Conservation (phyloP, 2,797 vertebrate species). For the Aphelocoma californica region DNA sequence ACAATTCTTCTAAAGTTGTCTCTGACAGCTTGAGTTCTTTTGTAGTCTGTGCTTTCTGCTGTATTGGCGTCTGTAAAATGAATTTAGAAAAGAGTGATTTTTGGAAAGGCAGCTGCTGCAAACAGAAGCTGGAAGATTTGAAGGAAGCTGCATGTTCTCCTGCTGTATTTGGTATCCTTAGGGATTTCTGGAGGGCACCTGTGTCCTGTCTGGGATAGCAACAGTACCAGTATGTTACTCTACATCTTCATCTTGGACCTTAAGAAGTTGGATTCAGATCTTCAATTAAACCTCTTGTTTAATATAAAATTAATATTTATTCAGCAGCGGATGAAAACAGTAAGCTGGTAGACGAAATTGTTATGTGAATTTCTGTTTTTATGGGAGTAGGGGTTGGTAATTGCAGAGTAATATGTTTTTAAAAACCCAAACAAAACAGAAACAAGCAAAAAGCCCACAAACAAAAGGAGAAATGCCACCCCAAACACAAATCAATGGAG, state of each 20-base stretch:
- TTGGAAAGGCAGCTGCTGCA: slow-evolving; percentile 11
- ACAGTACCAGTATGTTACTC: not conserved
- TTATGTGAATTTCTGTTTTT: not conserved
- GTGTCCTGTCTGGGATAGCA: not conserved
- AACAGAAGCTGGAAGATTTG: not conserved
- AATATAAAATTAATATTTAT: not conserved
- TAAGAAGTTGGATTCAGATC: not conserved
- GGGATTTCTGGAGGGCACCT: not conserved
- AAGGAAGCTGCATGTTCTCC: not conserved
- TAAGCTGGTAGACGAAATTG: not conserved
- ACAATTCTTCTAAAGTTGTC: slow-evolving; percentile 15
- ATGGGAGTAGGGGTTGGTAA: not conserved
- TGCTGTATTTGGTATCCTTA: not conserved
- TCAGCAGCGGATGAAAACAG: not conserved
- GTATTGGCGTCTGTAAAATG: slow-evolving; percentile 37
- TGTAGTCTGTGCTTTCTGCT: slow-evolving; percentile 34
- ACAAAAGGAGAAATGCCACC: not conserved
- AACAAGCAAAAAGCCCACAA: not conserved
- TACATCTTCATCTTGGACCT: not conserved
- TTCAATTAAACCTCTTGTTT: not conserved
- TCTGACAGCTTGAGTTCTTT: slow-evolving; percentile 30
- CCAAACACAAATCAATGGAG: not conserved
- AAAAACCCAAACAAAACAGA: not conserved
- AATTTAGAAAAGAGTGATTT: slow-evolving; percentile 14
- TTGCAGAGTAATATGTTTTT: not conserved